A percentile compares a stretch with the other conserved stretches of the same genome.
Conservation (phyloP, 2,888 invertebrate species). For the Noctua janthina region DNA sequence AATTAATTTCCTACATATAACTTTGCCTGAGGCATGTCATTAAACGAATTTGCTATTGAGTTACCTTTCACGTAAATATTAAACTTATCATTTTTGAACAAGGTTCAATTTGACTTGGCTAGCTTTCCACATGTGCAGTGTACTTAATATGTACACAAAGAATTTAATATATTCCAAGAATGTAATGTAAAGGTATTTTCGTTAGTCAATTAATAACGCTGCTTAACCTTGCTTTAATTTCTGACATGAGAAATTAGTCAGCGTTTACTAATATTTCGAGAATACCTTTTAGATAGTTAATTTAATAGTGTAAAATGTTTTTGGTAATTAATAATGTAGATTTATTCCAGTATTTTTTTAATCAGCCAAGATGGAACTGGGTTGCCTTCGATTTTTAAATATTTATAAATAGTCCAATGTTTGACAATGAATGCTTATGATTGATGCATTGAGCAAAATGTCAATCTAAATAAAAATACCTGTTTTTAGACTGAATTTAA, state of each 20-base stretch:
- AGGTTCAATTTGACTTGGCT: conserved; percentile 7
- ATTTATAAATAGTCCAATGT: conserved; percentile 3
- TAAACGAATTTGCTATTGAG: conserved; percentile 4
- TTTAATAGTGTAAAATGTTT: neutral
- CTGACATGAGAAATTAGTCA: conserved; percentile 48
- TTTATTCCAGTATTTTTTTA: neutral
- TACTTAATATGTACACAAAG: conserved; percentile 35
- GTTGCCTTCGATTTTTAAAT: conserved; percentile 1
- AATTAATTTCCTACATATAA: conserved; percentile 51
- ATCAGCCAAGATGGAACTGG: neutral
- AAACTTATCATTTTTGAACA: neutral
- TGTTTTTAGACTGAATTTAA: neutral
- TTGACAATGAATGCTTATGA: neutral
- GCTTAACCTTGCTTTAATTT: conserved; percentile 39
- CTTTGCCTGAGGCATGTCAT: conserved; percentile 35
- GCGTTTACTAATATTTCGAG: neutral
- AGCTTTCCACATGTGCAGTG: conserved; percentile 36
- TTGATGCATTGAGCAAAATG: neutral
- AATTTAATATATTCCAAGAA: conserved; percentile 52
- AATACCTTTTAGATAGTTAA: conserved; percentile 8
- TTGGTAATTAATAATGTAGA: neutral
- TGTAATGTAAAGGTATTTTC: conserved; percentile 46
- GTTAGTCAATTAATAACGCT: conserved; percentile 52
- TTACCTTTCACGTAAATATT: neutral
- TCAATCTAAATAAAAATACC: neutral